A percentile compares a stretch with the other conserved stretches of the same genome.
phyloP scores from a whole-genome alignment of 2,888 invertebrate genomes.

The Branchellion lobata region DNA sequence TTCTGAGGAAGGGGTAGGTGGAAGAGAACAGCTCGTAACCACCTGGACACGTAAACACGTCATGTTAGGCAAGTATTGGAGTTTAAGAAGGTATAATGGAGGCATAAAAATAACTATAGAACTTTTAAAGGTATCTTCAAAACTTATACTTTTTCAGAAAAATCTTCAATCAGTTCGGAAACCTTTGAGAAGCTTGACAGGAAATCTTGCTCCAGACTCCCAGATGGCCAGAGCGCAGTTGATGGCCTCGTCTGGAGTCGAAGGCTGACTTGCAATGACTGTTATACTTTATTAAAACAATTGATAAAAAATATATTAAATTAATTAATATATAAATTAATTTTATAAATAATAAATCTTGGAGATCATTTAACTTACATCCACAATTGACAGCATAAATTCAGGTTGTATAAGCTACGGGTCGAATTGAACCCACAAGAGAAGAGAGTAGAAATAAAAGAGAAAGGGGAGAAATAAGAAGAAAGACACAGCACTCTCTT shows the following conservation, averaged over 20 bases:
- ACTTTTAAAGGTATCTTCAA: not conserved
- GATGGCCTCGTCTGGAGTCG: conserved; percentile 56
- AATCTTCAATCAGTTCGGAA: not conserved
- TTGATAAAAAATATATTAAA: not conserved
- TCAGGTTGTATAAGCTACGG: too few relatives aligned
- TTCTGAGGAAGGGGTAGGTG: conserved; percentile 61
- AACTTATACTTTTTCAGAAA: not conserved
- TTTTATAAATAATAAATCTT: too few relatives aligned
- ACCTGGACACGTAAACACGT: conserved; percentile 53
- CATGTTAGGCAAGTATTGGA: not conserved
- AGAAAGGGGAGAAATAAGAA: too few relatives aligned
- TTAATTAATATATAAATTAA: conserved; percentile 2
- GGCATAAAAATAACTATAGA: too few relatives aligned
- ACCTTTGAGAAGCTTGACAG: conserved; percentile 60
- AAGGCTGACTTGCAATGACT: not conserved
- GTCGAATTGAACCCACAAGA: too few relatives aligned
- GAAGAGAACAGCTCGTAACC: conserved; percentile 62
- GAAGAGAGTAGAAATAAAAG: too few relatives aligned
- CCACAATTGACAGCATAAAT: too few relatives aligned
- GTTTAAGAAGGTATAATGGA: not conserved
- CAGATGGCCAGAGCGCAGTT: conserved; percentile 58
- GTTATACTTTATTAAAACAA: not conserved
- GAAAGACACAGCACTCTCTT: conserved; percentile 38
- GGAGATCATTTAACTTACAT: too few relatives aligned
- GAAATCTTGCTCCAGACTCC: conserved; percentile 59